These are phyloP conservation scores for Zoanthus solanderi DNA, from an alignment of 92 coral and sea anemone genomes.

Conservation along the genomic window DNA sequence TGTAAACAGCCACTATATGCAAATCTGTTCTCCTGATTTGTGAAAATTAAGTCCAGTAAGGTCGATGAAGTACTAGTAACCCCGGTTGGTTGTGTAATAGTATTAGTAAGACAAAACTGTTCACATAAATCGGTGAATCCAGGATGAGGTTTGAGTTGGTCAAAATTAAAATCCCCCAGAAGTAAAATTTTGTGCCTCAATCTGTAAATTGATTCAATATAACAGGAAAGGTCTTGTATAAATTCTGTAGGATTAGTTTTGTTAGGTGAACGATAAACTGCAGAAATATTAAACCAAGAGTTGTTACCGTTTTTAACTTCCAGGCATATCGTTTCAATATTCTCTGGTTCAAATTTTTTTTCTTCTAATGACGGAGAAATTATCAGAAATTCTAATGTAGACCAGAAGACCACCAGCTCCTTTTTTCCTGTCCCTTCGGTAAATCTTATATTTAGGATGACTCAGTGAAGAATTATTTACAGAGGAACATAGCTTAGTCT, in stretches of 20 bases:
- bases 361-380: constrained; percentile 47
- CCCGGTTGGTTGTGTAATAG: constrained; percentile 25
- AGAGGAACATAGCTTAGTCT: constrained; percentile 34
- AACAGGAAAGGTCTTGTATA: constrained; percentile 14
- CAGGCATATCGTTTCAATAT: constrained; percentile 50
- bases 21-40: background rate
- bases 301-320: constrained; percentile 41
- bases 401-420: constrained; percentile 58
- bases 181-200: background rate
- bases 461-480: constrained; percentile 6
- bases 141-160: constrained; percentile 10
- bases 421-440: constrained; percentile 57
- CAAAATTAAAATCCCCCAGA: constrained; percentile 13
- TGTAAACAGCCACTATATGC: constrained; percentile 30
- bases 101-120: no score
- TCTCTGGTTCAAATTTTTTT: constrained; percentile 53
- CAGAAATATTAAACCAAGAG: constrained; percentile 37
- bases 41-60: constrained; percentile 22
- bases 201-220: constrained; percentile 31
- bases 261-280: constrained; percentile 25
- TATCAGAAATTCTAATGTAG: constrained; percentile 39
- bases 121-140: constrained; percentile 37
- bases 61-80: constrained; percentile 41
- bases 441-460: constrained; percentile 50
- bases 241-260: constrained; percentile 23